Evolutionary conservation across 2,888 invertebrate genomes (phyloP).

Genomic region (Eulithis prunata): DNA sequence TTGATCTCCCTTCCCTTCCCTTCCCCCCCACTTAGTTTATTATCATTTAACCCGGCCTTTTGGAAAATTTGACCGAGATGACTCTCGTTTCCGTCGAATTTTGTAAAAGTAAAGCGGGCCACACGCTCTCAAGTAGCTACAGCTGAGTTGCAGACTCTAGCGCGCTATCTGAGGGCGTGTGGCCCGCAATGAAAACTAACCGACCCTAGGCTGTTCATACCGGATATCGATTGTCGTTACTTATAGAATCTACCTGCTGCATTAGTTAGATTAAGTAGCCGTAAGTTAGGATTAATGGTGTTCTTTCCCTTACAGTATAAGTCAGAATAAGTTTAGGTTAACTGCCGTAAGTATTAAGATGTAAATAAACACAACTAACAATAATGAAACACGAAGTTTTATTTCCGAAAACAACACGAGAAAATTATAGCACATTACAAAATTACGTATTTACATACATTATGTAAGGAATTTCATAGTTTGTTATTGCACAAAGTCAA

Average conservation of each 20-base stretch:
- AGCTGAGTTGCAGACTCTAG: not conserved
- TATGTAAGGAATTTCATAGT: not conserved
- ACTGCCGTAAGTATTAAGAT: constrained; percentile 16
- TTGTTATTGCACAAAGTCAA: constrained; percentile 7
- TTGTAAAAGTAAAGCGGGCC: constrained; percentile 21
- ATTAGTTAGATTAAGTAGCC: not conserved
- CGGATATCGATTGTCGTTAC: constrained; percentile 16
- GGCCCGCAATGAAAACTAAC: constrained; percentile 6
- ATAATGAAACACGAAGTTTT: constrained; percentile 26
- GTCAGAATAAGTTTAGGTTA: constrained; percentile 4
- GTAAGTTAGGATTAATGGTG: constrained; percentile 2
- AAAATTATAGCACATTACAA: constrained; percentile 11
- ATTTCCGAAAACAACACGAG: constrained; percentile 11
- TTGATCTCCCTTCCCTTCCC: constrained; percentile 33
- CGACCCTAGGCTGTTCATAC: constrained; percentile 10
- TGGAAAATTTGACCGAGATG: constrained; percentile 16
- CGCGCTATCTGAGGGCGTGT: constrained; percentile 3
- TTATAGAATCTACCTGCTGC: not conserved
- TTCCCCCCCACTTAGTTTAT: not conserved
- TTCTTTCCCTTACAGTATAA: constrained; percentile 7
- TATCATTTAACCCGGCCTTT: not conserved
- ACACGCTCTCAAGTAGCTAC: constrained; percentile 1
- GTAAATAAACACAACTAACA: constrained; percentile 29
- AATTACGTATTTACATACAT: constrained; percentile 20
- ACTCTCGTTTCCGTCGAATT: constrained; percentile 10